Conservation (phyloP, 2,888 invertebrate species). For the Zelleria hepariella region DNA sequence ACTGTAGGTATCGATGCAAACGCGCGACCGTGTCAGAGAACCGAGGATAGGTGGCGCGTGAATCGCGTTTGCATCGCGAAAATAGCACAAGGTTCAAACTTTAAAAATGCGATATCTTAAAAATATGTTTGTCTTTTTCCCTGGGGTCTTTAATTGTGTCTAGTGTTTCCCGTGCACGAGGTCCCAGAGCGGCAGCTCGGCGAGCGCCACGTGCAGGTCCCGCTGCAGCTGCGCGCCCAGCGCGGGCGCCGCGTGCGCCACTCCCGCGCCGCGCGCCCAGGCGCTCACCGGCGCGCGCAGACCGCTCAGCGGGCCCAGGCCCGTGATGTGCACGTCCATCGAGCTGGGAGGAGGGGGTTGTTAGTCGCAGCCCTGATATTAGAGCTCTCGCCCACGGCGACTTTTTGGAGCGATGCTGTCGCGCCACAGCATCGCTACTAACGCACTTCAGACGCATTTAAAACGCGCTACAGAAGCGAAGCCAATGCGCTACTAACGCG, state of each 20-base stretch:
- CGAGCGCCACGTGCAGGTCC: conserved; percentile 44
- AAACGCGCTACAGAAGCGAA: no score
- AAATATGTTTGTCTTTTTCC: neutral
- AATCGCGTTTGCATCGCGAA: neutral
- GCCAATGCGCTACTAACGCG: no score
- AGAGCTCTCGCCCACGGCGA: conserved; percentile 38
- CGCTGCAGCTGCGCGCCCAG: conserved; percentile 37
- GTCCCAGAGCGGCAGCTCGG: conserved; percentile 50
- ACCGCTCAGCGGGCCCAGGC: conserved; percentile 51
- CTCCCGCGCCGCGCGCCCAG: conserved; percentile 29
- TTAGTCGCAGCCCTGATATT: neutral
- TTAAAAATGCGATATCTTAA: neutral
- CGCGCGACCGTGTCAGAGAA: no score
- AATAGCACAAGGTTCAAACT: neutral
- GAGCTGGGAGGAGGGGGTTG: conserved; percentile 25
- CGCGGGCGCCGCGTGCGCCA: conserved; percentile 32
- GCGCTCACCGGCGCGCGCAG: conserved; percentile 29
- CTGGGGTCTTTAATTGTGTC: no score
- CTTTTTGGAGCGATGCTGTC: no score
- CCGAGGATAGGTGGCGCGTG: no score
- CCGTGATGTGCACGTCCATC: conserved; percentile 60
- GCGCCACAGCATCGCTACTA: no score
- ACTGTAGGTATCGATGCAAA: no score
- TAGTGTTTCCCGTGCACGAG: conserved; percentile 33
- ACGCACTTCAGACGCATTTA: no score